Base-by-base conservation (phyloP, 2,888 invertebrate genomes). In the Watsonalla binaria region DNA sequence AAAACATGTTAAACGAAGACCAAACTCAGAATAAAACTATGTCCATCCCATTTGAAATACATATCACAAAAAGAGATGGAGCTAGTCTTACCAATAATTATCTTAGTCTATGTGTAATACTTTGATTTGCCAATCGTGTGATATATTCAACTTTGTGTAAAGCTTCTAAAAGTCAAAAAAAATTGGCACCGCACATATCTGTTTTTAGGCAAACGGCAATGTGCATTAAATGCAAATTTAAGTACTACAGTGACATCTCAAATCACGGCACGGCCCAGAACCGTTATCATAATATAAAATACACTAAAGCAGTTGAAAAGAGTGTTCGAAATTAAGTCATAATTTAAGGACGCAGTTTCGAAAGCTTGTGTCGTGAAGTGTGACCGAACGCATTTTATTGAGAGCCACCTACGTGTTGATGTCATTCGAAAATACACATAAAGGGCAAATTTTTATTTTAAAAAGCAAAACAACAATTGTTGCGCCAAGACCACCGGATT, bases 301-400 rank as follows among this genome's bases (percentile, higher is more conserved):
- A 78, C 78, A 78, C 75, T 76, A 81, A 80, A 78, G 79, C 77
- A 75, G 65, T 73, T 81, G 78, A 80, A 80, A 78, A 73, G 78
- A 80, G 70, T 74, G 76, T 80, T 74, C 78, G 69, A 76, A 87
- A 89, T 90, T 88, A 87, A 90, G 88, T 84, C 84, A 89, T 88
- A 86, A 85, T 76, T 88, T 87, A 84, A 72, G 77, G 79, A 74
- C 80, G 71, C 67, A 74, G 76, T 84, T 86, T 82, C 80, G 82
- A 82, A 86, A 85, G 77, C 74, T 78, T 76, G 75, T 72, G 78
- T 76, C 74, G 70, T 68, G 64, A 68, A 74, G 73, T 68, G 74
- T 70, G 69, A 70, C 68, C 76, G 66, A 70, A 74, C 65, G 63
- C 68, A 69, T 80, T 84, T 85, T 84, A 85, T 82, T 80, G 75